Evolutionary conservation across 2,113 vertebrate genomes (phyloP).

Genomic region (Amphiprion percula): DNA sequence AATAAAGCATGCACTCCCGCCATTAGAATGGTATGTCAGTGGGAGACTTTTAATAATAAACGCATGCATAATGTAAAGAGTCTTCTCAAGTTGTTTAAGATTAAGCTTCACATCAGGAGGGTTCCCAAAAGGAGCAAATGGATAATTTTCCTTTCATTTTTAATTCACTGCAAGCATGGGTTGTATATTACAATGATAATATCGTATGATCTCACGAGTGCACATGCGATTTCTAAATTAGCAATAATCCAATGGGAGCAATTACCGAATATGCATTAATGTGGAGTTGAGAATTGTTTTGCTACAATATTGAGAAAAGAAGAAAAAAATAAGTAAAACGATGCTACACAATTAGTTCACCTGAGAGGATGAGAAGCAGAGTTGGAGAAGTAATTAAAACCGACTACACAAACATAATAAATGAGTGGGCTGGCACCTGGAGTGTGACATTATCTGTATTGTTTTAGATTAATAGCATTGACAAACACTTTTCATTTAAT

Average conservation of each 20-base stretch:
- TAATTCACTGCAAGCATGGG: background rate
- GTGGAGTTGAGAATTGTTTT: background rate
- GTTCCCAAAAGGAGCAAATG: constrained; percentile 7
- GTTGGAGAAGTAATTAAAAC: constrained; percentile 49
- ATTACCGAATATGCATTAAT: background rate
- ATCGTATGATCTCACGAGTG: background rate
- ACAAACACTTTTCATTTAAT: constrained; percentile 63
- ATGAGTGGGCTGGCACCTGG: constrained; percentile 7
- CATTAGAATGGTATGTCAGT: background rate
- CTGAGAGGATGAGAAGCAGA: background rate
- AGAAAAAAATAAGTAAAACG: background rate
- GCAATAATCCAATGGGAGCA: background rate
- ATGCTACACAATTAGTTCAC: background rate
- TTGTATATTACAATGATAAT: background rate
- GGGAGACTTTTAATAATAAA: background rate
- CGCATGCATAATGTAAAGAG: background rate
- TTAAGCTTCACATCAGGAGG: constrained; percentile 17
- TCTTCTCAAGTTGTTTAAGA: background rate
- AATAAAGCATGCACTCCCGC: background rate
- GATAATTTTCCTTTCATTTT: background rate
- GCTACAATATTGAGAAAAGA: background rate
- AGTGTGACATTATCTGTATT: constrained; percentile 41
- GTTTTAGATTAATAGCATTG: constrained; percentile 49
- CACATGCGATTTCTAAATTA: background rate
- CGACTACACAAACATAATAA: constrained; percentile 42